Conservation (phyloP, 2,797 vertebrate species). For the Hydrolagus colliei region DNA sequence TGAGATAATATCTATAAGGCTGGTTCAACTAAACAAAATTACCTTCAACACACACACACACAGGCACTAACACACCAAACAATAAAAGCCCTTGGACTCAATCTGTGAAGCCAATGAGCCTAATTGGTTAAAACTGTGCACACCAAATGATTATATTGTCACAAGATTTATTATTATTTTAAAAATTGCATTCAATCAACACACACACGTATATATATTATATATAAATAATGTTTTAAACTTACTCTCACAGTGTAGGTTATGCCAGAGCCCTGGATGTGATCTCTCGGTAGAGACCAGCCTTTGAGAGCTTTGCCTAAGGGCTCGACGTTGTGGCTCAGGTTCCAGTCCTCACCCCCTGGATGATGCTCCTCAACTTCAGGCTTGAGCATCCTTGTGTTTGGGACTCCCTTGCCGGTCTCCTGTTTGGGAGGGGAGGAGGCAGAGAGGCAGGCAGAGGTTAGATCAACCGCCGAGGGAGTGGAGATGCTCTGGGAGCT, state of each 20-base stretch:
- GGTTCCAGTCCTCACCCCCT: conserved; percentile 41
- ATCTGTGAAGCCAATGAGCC: too few relatives aligned
- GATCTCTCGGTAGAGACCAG: conserved; percentile 37
- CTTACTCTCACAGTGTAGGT: conserved; percentile 60
- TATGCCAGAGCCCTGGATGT: conserved; percentile 47
- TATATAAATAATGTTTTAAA: conserved; percentile 27
- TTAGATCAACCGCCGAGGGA: conserved; percentile 45
- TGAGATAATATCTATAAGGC: too few relatives aligned
- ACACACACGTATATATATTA: neutral
- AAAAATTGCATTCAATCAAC: too few relatives aligned
- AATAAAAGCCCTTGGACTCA: too few relatives aligned
- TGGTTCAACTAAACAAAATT: too few relatives aligned
- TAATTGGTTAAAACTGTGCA: too few relatives aligned
- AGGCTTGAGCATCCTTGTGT: neutral
- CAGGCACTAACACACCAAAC: too few relatives aligned
- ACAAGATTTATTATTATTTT: too few relatives aligned
- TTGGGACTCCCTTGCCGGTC: conserved; percentile 35
- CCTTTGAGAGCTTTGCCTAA: conserved; percentile 45
- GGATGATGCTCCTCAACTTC: neutral
- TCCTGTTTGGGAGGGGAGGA: conserved; percentile 44
- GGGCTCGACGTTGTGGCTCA: conserved; percentile 11
- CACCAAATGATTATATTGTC: too few relatives aligned
- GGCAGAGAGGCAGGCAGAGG: conserved; percentile 41
- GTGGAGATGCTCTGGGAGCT: conserved; percentile 48
- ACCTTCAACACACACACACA: too few relatives aligned